phyloP scores from a whole-genome alignment of 2,888 invertebrate genomes.

The Saturnia japonica region DNA sequence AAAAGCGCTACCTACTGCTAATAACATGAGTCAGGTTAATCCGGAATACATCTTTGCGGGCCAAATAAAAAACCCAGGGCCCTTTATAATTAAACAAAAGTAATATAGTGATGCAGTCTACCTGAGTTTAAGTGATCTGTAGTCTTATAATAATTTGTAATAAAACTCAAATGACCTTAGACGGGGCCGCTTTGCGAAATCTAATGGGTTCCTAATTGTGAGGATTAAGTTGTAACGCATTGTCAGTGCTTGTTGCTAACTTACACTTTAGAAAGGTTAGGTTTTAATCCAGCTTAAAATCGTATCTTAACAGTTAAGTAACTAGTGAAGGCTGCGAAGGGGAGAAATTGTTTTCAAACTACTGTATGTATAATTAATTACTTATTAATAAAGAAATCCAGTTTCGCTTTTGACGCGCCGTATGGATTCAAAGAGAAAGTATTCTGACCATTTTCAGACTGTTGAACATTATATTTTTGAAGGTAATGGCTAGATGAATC shows the following conservation, averaged over 20 bases:
- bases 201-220: neutral
- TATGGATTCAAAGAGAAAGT: too few species aligned
- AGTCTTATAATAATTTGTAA: neutral
- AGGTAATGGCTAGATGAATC: too few species aligned
- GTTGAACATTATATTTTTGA: too few species aligned
- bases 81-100: neutral
- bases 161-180: neutral
- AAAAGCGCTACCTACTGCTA: neutral
- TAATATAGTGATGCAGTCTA: neutral
- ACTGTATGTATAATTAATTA: neutral
- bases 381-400: too few species aligned
- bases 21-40: neutral
- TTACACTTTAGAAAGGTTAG: neutral
- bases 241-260: neutral
- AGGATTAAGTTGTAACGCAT: neutral
- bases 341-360: neutral
- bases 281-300: neutral
- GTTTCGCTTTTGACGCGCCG: too few species aligned
- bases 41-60: neutral
- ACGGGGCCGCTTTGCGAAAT: neutral
- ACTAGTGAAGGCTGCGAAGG: too few species aligned
- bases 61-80: neutral
- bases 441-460: too few species aligned
- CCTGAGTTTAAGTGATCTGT: neutral
- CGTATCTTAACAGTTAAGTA: neutral